These are phyloP conservation scores for Gasteruption jaculator DNA, from an alignment of 2,888 invertebrate species.

Conservation along the genomic window DNA sequence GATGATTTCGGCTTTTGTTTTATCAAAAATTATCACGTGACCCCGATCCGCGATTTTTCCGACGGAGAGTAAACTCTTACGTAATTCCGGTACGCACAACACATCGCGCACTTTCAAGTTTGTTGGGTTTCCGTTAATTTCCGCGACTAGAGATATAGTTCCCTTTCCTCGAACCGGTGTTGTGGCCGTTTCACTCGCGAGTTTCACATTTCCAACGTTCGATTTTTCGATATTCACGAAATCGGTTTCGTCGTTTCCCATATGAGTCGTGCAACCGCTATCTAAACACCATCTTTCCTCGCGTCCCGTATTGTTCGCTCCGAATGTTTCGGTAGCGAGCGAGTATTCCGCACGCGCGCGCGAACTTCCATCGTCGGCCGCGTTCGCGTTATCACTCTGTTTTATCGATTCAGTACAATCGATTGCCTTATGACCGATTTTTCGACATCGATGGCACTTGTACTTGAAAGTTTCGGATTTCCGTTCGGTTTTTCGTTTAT, in stretches of 20 bases:
- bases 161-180: slow-evolving; percentile 12
- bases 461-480: too few relatives aligned
- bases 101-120: slow-evolving; percentile 13
- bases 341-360: too few relatives aligned
- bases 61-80: slow-evolving; percentile 17
- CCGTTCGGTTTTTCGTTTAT: too few relatives aligned
- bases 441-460: slow-evolving; percentile 13
- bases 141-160: slow-evolving; percentile 5
- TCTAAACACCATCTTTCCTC: slow-evolving; percentile 18
- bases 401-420: slow-evolving; percentile 5
- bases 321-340: slow-evolving; percentile 8
- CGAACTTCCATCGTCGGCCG: too few relatives aligned
- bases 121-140: slow-evolving; percentile 6
- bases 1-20: slow-evolving; percentile 11
- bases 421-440: slow-evolving; percentile 11
- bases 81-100: slow-evolving; percentile 16
- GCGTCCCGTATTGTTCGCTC: background rate
- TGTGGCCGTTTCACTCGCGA: slow-evolving; percentile 16
- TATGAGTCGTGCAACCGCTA: slow-evolving; percentile 20
- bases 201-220: slow-evolving; percentile 14
- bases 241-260: slow-evolving; percentile 14
- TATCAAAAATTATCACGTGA: slow-evolving; percentile 13
- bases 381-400: slow-evolving; percentile 9
- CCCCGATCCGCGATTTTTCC: slow-evolving; percentile 12
- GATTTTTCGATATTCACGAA: slow-evolving; percentile 14